Evolutionary conservation across 1,140 invertebrate species (phyloP).

Genomic region (Cyrtorhinus lividipennis): DNA sequence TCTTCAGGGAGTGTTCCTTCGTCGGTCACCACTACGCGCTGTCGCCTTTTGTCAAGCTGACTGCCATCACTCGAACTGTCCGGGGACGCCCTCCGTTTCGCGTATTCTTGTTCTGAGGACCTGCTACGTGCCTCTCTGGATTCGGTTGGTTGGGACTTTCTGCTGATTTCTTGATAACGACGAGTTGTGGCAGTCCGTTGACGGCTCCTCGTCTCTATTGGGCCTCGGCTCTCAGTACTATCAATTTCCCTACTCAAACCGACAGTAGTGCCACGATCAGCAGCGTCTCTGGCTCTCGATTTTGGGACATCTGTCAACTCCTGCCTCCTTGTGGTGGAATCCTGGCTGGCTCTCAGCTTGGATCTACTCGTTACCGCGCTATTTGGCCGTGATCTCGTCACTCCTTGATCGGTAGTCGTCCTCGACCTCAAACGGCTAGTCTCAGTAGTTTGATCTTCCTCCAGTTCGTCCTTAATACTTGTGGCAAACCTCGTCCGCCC

Average conservation of each 20-base stretch:
- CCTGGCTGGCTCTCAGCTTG: not conserved
- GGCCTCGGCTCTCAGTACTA: not conserved
- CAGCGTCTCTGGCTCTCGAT: not conserved
- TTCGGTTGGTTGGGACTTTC: not conserved
- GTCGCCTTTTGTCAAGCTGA: not conserved
- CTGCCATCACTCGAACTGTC: not conserved
- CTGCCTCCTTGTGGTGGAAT: not conserved
- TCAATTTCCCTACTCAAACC: not conserved
- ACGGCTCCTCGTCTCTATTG: not conserved
- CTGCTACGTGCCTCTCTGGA: not conserved
- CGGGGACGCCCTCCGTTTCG: not conserved
- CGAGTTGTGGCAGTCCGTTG: not conserved
- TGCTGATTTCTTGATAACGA: not conserved
- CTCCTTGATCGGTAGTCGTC: not conserved
- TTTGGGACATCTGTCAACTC: not conserved
- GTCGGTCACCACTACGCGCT: not conserved
- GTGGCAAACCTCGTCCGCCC: not conserved
- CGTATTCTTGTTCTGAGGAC: not conserved
- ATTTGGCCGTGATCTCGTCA: not conserved
- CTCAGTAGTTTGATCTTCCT: not conserved
- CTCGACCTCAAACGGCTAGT: not conserved
- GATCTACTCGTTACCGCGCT: not conserved
- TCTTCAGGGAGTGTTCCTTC: not conserved
- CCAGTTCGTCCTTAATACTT: not conserved
- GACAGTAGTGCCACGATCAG: not conserved